These are phyloP conservation scores for Agrochola circellaris DNA, from an alignment of 2,888 invertebrate genomes.

Conservation along the genomic window DNA sequence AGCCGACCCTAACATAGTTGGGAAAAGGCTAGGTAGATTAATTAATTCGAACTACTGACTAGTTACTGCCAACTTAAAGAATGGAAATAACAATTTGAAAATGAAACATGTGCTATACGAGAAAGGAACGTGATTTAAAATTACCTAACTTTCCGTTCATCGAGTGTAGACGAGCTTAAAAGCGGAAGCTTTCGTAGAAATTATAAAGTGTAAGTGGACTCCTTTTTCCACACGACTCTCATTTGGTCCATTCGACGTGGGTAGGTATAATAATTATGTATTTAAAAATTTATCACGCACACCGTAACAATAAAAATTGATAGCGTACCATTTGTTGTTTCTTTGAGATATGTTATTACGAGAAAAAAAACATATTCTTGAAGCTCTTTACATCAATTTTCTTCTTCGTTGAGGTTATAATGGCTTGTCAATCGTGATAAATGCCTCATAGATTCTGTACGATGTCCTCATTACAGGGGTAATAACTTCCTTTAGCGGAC, in stretches of 20 bases:
- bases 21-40: no score
- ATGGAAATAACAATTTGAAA: no score
- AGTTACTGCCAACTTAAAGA: no score
- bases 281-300: no score
- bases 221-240: no score
- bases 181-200: not conserved
- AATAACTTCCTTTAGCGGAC: slow-evolving; percentile 33
- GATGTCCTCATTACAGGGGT: slow-evolving; percentile 18
- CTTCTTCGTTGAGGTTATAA: not conserved
- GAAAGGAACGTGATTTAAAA: not conserved
- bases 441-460: not conserved
- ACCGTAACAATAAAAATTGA: not conserved
- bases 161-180: not conserved
- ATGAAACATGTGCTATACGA: no score
- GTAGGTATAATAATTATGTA: no score
- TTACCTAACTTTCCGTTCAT: not conserved
- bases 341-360: not conserved
- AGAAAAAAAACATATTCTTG: not conserved
- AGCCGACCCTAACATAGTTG: no score
- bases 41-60: no score
- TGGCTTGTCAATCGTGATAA: slow-evolving; percentile 24
- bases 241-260: no score
- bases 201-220: no score
- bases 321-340: not conserved
- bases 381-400: not conserved